Percentiles rank a stretch among this genome's conserved stretches.
Conservation (phyloP, 1,140 invertebrate species). For the Leptonema lineaticorne region DNA sequence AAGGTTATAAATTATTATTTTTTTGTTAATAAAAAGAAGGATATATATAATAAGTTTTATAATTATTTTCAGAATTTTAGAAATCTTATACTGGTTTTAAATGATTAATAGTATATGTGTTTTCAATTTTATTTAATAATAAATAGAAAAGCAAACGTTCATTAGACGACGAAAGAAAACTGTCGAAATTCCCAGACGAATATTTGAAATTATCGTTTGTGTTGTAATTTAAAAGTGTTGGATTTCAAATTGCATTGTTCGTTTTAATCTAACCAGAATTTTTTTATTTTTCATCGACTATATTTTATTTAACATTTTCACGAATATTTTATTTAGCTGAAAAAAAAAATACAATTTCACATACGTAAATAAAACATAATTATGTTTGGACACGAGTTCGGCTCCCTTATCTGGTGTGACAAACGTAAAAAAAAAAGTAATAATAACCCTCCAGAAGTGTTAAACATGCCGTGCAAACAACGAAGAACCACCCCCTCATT, state of each 20-base stretch:
- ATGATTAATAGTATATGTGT: too few relatives aligned
- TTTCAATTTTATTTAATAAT: too few relatives aligned
- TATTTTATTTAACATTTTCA: too few relatives aligned
- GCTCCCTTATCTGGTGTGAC: background rate
- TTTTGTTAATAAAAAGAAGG: too few relatives aligned
- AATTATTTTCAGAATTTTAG: too few relatives aligned
- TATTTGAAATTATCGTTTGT: slow-evolving; percentile 26
- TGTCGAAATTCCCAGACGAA: slow-evolving; percentile 26
- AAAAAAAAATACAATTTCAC: slow-evolving; percentile 16
- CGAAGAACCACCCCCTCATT: slow-evolving; percentile 4
- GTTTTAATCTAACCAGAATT: slow-evolving; percentile 6
- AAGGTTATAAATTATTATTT: too few relatives aligned
- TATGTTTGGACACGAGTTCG: slow-evolving; percentile 10
- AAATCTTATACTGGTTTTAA: too few relatives aligned
- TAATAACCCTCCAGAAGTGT: background rate
- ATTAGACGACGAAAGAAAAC: background rate
- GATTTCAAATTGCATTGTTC: slow-evolving; percentile 14
- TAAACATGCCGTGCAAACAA: slow-evolving; percentile 14
- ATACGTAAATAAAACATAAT: background rate
- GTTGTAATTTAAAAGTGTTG: slow-evolving; percentile 9
- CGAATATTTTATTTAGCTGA: too few relatives aligned
- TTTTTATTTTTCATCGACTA: too few relatives aligned
- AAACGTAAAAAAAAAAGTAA: background rate
- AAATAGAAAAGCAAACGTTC: too few relatives aligned
- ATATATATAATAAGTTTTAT: too few relatives aligned